Percentiles rank a stretch among this genome's conserved stretches.
Evolutionary conservation across 1,140 invertebrate species (phyloP).

Genomic region (Brachionus paranguensis): DNA sequence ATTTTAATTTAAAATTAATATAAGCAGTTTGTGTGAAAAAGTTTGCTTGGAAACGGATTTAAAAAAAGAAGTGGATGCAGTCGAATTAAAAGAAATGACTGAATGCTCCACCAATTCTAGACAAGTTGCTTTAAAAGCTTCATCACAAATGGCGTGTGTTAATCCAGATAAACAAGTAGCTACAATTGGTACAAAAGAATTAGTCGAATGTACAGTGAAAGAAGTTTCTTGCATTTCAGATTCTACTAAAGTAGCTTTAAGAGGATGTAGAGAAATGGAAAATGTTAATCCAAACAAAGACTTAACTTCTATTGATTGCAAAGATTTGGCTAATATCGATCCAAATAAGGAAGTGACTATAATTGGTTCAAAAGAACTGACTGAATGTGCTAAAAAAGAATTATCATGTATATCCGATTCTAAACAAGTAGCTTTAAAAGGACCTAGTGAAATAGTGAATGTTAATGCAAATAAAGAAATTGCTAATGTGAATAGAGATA

Average conservation of each 20-base stretch:
- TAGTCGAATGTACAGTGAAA: neutral
- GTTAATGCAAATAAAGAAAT: neutral
- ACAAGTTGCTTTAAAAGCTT: neutral
- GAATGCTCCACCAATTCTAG: neutral
- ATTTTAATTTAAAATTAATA: too few species aligned
- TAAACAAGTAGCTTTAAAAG: neutral
- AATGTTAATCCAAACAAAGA: neutral
- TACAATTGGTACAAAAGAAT: neutral
- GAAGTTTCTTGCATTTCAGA: neutral
- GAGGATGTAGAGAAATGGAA: neutral
- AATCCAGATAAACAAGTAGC: neutral
- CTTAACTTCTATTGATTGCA: neutral
- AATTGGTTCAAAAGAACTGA: neutral
- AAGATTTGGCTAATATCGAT: neutral
- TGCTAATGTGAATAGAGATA: neutral
- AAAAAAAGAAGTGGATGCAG: too few species aligned
- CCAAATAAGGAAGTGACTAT: neutral
- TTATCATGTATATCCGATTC: neutral
- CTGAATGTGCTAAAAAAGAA: neutral
- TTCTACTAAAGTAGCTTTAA: neutral
- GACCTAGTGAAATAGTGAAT: neutral
- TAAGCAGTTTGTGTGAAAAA: too few species aligned
- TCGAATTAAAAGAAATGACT: too few species aligned
- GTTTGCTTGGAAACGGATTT: too few species aligned
- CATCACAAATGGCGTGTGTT: neutral